Evolutionary conservation across 2,888 invertebrate genomes (phyloP), one percentile per base, ranked within the genome.

Genomic region (Lepeophtheirus nordmannii): DNA sequence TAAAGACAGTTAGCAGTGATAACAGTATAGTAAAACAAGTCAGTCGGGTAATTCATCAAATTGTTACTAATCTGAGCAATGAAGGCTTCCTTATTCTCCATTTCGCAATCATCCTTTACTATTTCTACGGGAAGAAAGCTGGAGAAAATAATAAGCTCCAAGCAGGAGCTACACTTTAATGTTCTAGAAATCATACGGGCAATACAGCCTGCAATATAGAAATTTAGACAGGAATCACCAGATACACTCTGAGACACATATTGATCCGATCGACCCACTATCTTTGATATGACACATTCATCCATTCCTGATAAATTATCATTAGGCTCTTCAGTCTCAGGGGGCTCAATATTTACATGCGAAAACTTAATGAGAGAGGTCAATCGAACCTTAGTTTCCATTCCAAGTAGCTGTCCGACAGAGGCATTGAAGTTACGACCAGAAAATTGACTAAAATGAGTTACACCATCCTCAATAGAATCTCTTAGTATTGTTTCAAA

Each of bases 391-490:
- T 46, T 46, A n/a, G 14, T 14, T 17, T 46, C 53, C 53, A 46
- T 14, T 46, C n/a, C 53, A 17, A 46, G 53, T 3, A 46, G 53
- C 53, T 46, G 53, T 17, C 53, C 53, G 17, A 46, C 53, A 17
- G 53, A 46, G 53, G 53, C 53, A 17, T 46, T 46, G 53, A 46
- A 46, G 53, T 46, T 46, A 5, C 53, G 53, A 17, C 53, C 53
- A 14, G 53, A 46, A 17, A n/a, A 46, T 46, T 46, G 53, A 46
- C 53, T 46, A 46, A 46, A 46, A 17, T 46, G 53, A n/a, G n/a
- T 17, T 5, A 30, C 30, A 46, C 17, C 53, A 17, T 46, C 53
- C 17, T 46, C 53, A 46, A 46, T 46, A 8, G 53, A 46, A 17
- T 46, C 53, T 17, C 14, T 17, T 3, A n/a, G 5, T 8, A 46